Percentiles rank a stretch among this genome's conserved stretches.
Conservation (phyloP, 2,888 invertebrate genomes). For the Urechis unicinctus region DNA sequence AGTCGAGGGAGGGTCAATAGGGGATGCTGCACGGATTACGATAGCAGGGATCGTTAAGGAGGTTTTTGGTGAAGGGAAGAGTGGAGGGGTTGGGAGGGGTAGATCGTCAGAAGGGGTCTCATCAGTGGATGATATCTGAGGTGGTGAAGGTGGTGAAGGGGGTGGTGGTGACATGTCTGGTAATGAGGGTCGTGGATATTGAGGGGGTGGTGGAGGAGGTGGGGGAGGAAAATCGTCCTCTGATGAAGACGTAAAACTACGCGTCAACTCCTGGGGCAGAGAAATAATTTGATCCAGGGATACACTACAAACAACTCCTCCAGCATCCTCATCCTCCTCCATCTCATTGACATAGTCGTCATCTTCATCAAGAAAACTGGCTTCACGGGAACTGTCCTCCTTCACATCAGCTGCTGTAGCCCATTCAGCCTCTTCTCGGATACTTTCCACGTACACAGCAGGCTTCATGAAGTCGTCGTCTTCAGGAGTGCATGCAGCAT, state of each 20-base stretch:
- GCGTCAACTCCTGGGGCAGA: not conserved
- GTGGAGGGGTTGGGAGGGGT: not conserved
- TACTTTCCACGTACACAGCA: too few relatives aligned
- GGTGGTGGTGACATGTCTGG: constrained; percentile 5
- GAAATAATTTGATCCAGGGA: too few relatives aligned
- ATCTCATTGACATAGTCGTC: not conserved
- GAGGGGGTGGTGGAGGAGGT: constrained; percentile 4
- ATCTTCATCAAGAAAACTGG: not conserved
- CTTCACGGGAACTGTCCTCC: not conserved
- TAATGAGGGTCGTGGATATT: not conserved
- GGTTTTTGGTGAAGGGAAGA: not conserved
- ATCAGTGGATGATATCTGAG: not conserved
- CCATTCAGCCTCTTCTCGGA: constrained; percentile 9
- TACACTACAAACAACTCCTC: not conserved
- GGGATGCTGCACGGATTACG: not conserved
- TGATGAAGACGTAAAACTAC: not conserved
- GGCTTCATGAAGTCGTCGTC: constrained; percentile 10
- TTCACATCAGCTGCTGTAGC: not conserved
- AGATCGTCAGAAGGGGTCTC: not conserved
- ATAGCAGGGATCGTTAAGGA: constrained; percentile 1
- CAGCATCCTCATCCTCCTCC: constrained; percentile 1
- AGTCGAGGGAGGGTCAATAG: not conserved
- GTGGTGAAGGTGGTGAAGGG: constrained; percentile 1
- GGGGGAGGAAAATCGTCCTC: constrained; percentile 3
- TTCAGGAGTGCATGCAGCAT: constrained; percentile 17